Conservation (phyloP, 1,140 invertebrate genomes). For the Drosophila arizonae region DNA sequence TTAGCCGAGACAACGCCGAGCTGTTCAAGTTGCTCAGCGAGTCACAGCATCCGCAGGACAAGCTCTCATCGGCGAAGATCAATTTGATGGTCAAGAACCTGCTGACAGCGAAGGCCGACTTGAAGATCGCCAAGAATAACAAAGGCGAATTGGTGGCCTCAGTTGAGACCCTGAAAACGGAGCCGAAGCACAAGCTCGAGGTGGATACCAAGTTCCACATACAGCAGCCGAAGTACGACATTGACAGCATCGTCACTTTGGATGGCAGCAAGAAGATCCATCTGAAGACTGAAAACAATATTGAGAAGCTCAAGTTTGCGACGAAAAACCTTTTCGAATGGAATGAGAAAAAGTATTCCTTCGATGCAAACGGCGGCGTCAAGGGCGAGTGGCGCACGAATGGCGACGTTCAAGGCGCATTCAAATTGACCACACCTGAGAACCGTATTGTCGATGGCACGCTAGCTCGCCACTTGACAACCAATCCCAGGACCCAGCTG, state of each 20-base stretch:
- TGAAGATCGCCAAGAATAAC: constrained; percentile 84
- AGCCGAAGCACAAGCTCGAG: constrained; percentile 86
- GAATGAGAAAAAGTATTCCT: constrained; percentile 83
- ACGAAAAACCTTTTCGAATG: constrained; percentile 85
- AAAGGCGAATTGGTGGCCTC: constrained; percentile 85
- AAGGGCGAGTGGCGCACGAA: constrained; percentile 83
- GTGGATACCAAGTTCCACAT: constrained; percentile 85
- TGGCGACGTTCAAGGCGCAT: constrained; percentile 82
- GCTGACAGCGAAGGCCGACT: constrained; percentile 84
- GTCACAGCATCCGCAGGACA: constrained; percentile 68
- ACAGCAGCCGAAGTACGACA: constrained; percentile 84
- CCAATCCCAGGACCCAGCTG: constrained; percentile 63
- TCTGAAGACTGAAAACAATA: constrained; percentile 85
- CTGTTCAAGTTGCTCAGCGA: constrained; percentile 58
- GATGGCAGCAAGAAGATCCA: constrained; percentile 87
- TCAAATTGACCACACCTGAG: constrained; percentile 63
- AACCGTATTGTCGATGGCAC: constrained; percentile 72
- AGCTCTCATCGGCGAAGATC: constrained; percentile 83
- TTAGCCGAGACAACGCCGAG: constrained; percentile 54
- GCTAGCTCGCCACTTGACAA: constrained; percentile 72
- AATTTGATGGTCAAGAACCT: constrained; percentile 85
- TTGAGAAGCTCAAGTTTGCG: constrained; percentile 85
- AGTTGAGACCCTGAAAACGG: constrained; percentile 83
- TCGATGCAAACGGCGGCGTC: constrained; percentile 83
- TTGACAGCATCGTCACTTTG: constrained; percentile 85